Conservation (phyloP, 2,888 invertebrate species). For the Spodoptera exigua region DNA sequence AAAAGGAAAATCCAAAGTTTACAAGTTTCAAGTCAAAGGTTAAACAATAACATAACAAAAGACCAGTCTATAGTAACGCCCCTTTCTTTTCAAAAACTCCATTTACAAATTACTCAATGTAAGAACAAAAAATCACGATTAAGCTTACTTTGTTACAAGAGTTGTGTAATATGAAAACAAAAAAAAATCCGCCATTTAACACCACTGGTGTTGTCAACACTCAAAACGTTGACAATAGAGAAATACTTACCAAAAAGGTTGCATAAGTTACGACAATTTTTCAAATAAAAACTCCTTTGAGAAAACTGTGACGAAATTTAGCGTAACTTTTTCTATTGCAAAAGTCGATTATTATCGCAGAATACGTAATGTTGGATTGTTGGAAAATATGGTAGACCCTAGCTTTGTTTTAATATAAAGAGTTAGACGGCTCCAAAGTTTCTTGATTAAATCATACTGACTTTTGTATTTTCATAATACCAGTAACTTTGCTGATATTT, state of each 20-base stretch:
- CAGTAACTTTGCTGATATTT: constrained; percentile 31
- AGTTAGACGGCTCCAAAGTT: constrained; percentile 28
- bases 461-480: constrained; percentile 18
- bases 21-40: neutral
- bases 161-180: constrained; percentile 48
- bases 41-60: constrained; percentile 5
- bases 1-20: constrained; percentile 1
- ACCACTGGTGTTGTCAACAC: constrained; percentile 11
- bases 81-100: constrained; percentile 16
- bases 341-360: constrained; percentile 30
- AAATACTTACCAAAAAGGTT: constrained; percentile 30
- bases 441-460: constrained; percentile 38
- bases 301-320: constrained; percentile 42
- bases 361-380: constrained; percentile 35
- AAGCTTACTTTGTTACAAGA: constrained; percentile 22
- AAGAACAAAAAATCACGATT: constrained; percentile 30
- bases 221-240: constrained; percentile 24
- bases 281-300: constrained; percentile 17
- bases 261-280: constrained; percentile 30
- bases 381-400: constrained; percentile 27
- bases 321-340: constrained; percentile 42
- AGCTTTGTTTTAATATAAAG: constrained; percentile 29
- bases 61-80: neutral
- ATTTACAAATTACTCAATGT: constrained; percentile 21
- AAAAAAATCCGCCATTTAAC: constrained; percentile 34